Base-by-base conservation (phyloP, 2,888 invertebrate genomes). In the Kuschelorhynchus macadamiae region DNA sequence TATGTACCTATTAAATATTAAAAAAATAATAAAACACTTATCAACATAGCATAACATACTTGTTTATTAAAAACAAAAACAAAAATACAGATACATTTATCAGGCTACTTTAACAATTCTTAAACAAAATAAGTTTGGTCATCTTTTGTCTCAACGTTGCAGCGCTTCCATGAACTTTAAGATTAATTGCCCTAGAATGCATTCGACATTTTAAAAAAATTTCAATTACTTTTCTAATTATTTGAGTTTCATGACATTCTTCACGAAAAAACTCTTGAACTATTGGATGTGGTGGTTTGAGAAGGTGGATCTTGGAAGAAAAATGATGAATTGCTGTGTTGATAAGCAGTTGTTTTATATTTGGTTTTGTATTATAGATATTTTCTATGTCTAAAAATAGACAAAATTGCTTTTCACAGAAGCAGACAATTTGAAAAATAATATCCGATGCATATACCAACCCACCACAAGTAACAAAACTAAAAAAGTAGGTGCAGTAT, bases 241-340 rank as follows among this genome's bases (percentile, higher is more conserved):
- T 41, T 33, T 65, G 65, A 50, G 44, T 42, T 39, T 65, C 57
- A 20, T 65, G 57, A 32, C 33, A 44, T 42, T 65, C 57, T 36
- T 65, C 53, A 33, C 11, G 33, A 32, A 53, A n/a, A 2, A 36
- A 36, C 12, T 36, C 36, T 3, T 36, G n/a, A 12, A 36, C 5
- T 12, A 36, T n/a, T n/a, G 36, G 36, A 36, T 36, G 36, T 36
- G 11, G 3, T 36, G 36, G 36, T 2, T 36, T 12, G 12, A 36
- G 11, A 36, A 36, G 25, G 25, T 25, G 25, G 4, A 25, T 25
- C 7, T 25, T 25, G 25, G 25, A 25, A 25, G 3, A 25, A 25
- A 25, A 25, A 25, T 25, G 3, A 25, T 25, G 25, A 25, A 5
- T 25, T 25, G 36, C 36, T n/a, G 36, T 36, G 11, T 3, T 36